phyloP scores from a whole-genome alignment of 2,797 vertebrate species.

The Somateria mollissima region DNA sequence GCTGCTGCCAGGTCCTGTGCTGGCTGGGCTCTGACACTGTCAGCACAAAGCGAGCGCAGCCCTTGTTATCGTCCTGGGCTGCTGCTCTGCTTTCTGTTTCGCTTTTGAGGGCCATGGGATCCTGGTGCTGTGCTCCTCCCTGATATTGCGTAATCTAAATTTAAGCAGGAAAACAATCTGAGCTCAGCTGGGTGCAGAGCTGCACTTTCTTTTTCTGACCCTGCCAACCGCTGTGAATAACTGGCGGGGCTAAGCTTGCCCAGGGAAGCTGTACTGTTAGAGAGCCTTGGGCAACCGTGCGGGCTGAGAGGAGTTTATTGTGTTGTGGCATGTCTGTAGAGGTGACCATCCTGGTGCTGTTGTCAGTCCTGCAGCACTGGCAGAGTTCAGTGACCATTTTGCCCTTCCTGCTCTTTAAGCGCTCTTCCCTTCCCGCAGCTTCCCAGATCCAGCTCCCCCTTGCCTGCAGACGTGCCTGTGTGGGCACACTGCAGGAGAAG shows the following conservation, averaged over 20 bases:
- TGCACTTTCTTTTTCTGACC: background rate
- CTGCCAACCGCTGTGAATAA: accelerated
- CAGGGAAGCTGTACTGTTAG: background rate
- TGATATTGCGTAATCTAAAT: background rate
- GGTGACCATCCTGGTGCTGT: accelerated
- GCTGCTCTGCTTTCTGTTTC: slow-evolving; percentile 44
- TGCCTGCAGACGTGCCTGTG: accelerated
- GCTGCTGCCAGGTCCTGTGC: background rate
- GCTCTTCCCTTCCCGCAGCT: background rate
- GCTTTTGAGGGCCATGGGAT: background rate
- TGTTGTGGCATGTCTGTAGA: background rate
- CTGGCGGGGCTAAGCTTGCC: accelerated
- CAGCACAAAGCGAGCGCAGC: background rate
- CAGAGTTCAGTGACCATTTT: accelerated
- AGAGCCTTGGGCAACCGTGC: background rate
- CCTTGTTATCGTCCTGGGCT: accelerated
- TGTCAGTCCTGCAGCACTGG: background rate
- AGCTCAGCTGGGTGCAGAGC: background rate
- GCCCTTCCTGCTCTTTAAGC: background rate
- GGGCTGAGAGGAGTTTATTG: background rate
- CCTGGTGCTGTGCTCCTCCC: background rate
- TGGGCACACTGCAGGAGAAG: background rate
- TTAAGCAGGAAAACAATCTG: background rate
- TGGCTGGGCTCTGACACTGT: accelerated
- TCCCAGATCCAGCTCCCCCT: background rate